Base-by-base conservation (phyloP, 2,113 vertebrate species). In the Myiozetetes cayanensis region DNA sequence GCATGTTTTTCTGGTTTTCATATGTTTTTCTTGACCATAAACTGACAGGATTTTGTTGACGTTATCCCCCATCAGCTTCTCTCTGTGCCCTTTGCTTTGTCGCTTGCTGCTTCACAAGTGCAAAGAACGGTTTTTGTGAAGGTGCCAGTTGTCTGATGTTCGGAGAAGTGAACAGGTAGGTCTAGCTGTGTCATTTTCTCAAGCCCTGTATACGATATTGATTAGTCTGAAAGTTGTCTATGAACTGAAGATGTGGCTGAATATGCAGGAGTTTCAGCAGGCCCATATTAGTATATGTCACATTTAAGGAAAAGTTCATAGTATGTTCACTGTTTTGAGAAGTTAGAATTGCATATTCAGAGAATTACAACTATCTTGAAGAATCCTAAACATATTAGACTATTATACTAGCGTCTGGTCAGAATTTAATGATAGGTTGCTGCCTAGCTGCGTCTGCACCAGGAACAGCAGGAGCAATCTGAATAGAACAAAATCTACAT, bases 111-210 rank as follows among this genome's bases (percentile, higher is more conserved):
- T 56, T 93, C 65, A 63, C 30, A 62, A 23, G 23, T 50, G 30
- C 63, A 41, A 77, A 70, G 43, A 90, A 22, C 21, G 8, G 4
- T 73, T 73, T 81, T 47, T 14, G 9, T 65, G 43, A n/a, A 75
- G 24, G 10, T 68, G 68, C 24, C 52, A 8, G 52, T 24, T 92
- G 19, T 10, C 44, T 52, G 35, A 15, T 3, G 2, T 55, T 63
- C 70, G 77, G n/a, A 93, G 50, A 56, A 93, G 10, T 55, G 52
- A 91, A 70, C 31, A 73, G 90, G 92, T 94, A 66, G 44, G 90
- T 70, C 37, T 55, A 65, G 3, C 23, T 44, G 6, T 12, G 6
- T 58, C 12, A 31, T 72, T 83, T 72, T 59, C 74, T 95, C 72
- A 73, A 85, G 31, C 10, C 35, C 33, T 68, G 21, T 19, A 9